A percentile compares a stretch with the other conserved stretches of the same genome.
phyloP scores from a whole-genome alignment of 1,140 invertebrate species.

The Campoletis sonorensis region DNA sequence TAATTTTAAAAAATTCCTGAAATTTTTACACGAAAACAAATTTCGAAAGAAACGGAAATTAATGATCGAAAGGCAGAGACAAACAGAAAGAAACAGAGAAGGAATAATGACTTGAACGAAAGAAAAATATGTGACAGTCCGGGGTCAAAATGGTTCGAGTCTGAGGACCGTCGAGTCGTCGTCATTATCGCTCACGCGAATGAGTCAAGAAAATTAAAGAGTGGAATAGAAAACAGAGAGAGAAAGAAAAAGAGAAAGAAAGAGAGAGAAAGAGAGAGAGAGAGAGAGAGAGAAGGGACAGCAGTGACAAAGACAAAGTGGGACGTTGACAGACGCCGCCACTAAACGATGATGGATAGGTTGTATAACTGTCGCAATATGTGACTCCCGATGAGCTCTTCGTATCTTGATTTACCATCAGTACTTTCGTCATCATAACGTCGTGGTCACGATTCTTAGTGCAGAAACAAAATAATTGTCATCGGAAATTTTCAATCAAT shows the following conservation, averaged over 20 bases:
- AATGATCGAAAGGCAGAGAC: constrained; percentile 54
- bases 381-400: constrained; percentile 65
- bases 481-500: neutral
- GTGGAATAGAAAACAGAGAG: neutral
- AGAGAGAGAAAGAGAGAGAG: neutral
- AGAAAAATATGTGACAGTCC: constrained; percentile 12
- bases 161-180: constrained; percentile 62
- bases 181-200: constrained; percentile 67
- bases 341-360: constrained; percentile 72
- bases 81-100: constrained; percentile 13
- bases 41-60: constrained; percentile 55
- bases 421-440: constrained; percentile 58
- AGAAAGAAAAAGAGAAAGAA: neutral
- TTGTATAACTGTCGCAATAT: constrained; percentile 72
- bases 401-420: constrained; percentile 71
- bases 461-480: neutral
- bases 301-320: constrained; percentile 22
- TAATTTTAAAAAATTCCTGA: too few species aligned
- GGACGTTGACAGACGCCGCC: constrained; percentile 65
- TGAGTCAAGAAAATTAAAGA: constrained; percentile 40
- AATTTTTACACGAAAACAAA: neutral
- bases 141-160: constrained; percentile 63
- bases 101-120: neutral
- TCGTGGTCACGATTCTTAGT: neutral
- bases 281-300: neutral